Base-by-base conservation (phyloP, 2,888 invertebrate species). In the Aelia acuminata region DNA sequence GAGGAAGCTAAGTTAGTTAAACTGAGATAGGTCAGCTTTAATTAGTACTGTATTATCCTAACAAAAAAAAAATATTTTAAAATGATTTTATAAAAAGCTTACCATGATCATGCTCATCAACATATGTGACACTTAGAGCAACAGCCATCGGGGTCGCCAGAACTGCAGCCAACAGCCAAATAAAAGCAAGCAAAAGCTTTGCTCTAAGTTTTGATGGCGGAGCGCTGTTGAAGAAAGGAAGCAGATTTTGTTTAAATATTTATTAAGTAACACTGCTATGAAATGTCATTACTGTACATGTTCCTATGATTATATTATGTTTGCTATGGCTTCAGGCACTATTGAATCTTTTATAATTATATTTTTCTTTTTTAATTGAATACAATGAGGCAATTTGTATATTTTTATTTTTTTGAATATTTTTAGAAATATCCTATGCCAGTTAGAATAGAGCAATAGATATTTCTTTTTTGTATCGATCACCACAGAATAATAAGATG, bases 131-230 rank as follows among this genome's bases (percentile, higher is more conserved):
- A 89, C 94, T 93, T 91, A 94, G 93, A 0, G 94, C 94, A 91
- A 94, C 93, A 0, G 94, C 95, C 93, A 95, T 95, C 0, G 97
- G 97, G 0, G 94, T 93, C 0, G 96, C 96, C 88, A 96, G 93
- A 0, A 94, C 92, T 8, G 95, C 92, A 0, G 96, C 94, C 89
- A 96, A 91, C 13, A 95, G 91, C 97, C 97, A 97, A 92, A 97
- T 96, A 70, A 94, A 93, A 13, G 94, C 94, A 91, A 97, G 95
- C 89, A 96, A 94, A 88, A 96, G 93, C 92, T 96, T 95, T 8
- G 96, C 96, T 88, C 95, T 93, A 88, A 94, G 93, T 91, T 96
- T 96, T 0, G 96, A 95, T 22, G 96, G 95, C 90, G 95, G 94
- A 31, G 96, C 95, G 92, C 96, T 96, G 93, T 11, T 85, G 90